These are phyloP conservation scores for Corbicula japonica DNA, from an alignment of 2,888 invertebrate genomes.

Conservation along the genomic window DNA sequence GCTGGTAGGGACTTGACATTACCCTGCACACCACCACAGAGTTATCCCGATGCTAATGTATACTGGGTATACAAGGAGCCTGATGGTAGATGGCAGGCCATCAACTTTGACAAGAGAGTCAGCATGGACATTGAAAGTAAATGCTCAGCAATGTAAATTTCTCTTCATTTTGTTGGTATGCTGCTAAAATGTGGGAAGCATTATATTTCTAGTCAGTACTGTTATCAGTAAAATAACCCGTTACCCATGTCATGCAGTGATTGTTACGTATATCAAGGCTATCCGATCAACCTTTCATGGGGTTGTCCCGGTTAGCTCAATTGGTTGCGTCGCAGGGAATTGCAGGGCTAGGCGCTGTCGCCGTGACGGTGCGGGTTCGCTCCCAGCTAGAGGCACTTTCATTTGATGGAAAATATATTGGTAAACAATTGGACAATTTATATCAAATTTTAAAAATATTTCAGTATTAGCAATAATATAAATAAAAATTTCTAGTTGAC, in stretches of 20 bases:
- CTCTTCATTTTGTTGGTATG: background rate
- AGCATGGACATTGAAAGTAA: slow-evolving; percentile 94
- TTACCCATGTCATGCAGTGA: no score
- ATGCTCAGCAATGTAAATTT: slow-evolving; percentile 3
- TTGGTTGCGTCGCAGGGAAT: no score
- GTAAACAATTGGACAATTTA: background rate
- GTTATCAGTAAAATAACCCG: no score
- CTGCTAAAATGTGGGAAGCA: background rate
- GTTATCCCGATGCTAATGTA: slow-evolving; percentile 97
- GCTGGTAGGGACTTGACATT: slow-evolving; percentile 96
- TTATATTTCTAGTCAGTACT: background rate
- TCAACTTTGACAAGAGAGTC: slow-evolving; percentile 91
- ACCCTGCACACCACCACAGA: slow-evolving; percentile 97
- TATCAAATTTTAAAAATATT: background rate
- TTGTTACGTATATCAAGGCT: no score
- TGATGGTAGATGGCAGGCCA: slow-evolving; percentile 76
- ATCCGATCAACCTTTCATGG: no score
- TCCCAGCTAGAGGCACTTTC: no score
- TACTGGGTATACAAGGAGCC: slow-evolving; percentile 95
- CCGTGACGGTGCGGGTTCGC: no score
- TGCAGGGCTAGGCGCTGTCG: no score
- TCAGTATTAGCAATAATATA: background rate
- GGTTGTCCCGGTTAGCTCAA: no score
- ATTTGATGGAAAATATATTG: background rate
- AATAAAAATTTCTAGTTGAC: background rate